Percentiles rank a stretch among this genome's conserved stretches.
These are phyloP conservation scores for Pollenia amentaria DNA, from an alignment of 2,888 invertebrate species.

Conservation along the genomic window DNA sequence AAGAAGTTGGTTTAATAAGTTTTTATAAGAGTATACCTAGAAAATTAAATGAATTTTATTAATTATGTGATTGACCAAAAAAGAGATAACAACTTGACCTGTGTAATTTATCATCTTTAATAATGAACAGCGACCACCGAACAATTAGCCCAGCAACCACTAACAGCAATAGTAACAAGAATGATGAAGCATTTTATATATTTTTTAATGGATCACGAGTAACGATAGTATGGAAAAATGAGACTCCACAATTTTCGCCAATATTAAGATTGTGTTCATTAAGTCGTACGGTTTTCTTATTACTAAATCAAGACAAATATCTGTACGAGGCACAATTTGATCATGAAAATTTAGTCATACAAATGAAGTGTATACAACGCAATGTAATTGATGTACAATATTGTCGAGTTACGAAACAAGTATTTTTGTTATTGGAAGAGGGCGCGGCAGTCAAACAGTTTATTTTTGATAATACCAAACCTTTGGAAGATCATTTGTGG, in stretches of 20 bases:
- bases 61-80: conserved; percentile 38
- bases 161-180: conserved; percentile 16
- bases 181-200: conserved; percentile 56
- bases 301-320: conserved; percentile 46
- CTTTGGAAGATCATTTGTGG: conserved; percentile 77
- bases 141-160: conserved; percentile 6
- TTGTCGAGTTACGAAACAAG: conserved; percentile 76
- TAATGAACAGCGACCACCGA: conserved; percentile 51
- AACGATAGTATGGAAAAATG: conserved; percentile 46
- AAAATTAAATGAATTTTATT: background rate
- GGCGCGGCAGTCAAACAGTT: conserved; percentile 73
- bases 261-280: conserved; percentile 63
- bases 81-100: conserved; percentile 53
- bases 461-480: conserved; percentile 23
- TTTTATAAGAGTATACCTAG: background rate
- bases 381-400: conserved; percentile 79
- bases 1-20: background rate
- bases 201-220: conserved; percentile 61
- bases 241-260: conserved; percentile 12
- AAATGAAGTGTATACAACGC: conserved; percentile 76
- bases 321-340: conserved; percentile 65
- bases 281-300: conserved; percentile 37
- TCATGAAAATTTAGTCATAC: conserved; percentile 67
- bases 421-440: conserved; percentile 78
- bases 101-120: conserved; percentile 45